phyloP scores from a whole-genome alignment of 2,797 vertebrate genomes.

The Borostomias antarcticus region DNA sequence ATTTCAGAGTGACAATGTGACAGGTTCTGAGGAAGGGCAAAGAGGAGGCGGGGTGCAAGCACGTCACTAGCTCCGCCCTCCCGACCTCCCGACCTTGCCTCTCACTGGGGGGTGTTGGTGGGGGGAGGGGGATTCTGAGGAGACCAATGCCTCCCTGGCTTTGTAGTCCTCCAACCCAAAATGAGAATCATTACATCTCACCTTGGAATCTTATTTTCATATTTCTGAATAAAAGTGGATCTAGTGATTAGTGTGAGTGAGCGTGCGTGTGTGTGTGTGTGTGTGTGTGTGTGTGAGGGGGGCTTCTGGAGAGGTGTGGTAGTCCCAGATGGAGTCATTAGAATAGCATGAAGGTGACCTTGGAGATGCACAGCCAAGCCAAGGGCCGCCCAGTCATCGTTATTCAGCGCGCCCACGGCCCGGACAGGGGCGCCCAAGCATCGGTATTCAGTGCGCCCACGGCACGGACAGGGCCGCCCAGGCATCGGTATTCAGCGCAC shows the following conservation, averaged over 20 bases:
- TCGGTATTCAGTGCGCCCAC: neutral
- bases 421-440: conserved; percentile 53
- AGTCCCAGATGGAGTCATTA: conserved; percentile 49
- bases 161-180: neutral
- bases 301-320: conserved; percentile 15
- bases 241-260: neutral
- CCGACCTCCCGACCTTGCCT: too few species aligned
- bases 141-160: neutral
- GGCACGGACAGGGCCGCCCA: conserved; percentile 53
- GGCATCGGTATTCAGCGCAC: conserved; percentile 23
- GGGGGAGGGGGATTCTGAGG: neutral
- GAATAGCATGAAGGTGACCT: conserved; percentile 73
- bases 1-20: neutral
- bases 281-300: neutral
- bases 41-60: neutral
- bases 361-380: conserved; percentile 50
- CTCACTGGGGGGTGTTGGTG: too few species aligned
- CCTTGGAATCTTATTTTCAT: conserved; percentile 10
- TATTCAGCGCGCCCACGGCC: neutral
- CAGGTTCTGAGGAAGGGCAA: neutral
- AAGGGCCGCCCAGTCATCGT: conserved; percentile 48
- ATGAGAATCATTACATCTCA: conserved; percentile 10
- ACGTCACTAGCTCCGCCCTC: neutral
- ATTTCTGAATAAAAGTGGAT: neutral
- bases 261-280: neutral